Evolutionary conservation across 2,797 vertebrate species (phyloP).

Genomic region (Danio aesculapii): DNA sequence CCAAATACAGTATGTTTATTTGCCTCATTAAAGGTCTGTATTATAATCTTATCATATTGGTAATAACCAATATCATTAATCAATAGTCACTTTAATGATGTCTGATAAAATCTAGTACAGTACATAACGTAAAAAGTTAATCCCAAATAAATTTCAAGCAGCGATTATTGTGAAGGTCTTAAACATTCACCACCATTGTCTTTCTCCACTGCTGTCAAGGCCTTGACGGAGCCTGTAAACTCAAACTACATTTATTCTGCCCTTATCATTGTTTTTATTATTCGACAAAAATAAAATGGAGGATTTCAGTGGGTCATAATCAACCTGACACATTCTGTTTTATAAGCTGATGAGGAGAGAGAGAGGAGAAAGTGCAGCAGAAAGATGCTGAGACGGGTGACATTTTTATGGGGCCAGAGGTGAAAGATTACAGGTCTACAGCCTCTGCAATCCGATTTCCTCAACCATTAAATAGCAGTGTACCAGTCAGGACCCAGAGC

Average conservation of each 20-base stretch:
- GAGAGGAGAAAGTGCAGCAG: neutral
- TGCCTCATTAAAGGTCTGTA: too few species aligned
- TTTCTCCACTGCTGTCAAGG: neutral
- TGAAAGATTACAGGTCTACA: constrained; percentile 20
- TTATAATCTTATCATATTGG: too few species aligned
- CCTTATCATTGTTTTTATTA: constrained; percentile 35
- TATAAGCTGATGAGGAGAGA: constrained; percentile 4
- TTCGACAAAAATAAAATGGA: constrained; percentile 53
- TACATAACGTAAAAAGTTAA: neutral
- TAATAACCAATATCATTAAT: neutral
- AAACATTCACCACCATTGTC: neutral
- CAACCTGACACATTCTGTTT: constrained; percentile 13
- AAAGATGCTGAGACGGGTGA: constrained; percentile 7
- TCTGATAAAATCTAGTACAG: neutral
- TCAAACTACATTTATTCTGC: constrained; percentile 28
- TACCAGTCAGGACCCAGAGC: constrained; percentile 21
- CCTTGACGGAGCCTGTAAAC: neutral
- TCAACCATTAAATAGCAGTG: constrained; percentile 54
- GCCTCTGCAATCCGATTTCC: constrained; percentile 43
- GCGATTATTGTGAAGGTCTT: neutral
- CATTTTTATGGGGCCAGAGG: constrained; percentile 39
- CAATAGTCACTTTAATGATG: neutral
- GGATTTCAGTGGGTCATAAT: constrained; percentile 49
- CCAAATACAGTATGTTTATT: too few species aligned
- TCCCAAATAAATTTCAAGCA: constrained; percentile 10